Evolutionary conservation across 1,140 invertebrate genomes (phyloP), one percentile per base, ranked within the genome.

Genomic region (Trissolcus basalis): DNA sequence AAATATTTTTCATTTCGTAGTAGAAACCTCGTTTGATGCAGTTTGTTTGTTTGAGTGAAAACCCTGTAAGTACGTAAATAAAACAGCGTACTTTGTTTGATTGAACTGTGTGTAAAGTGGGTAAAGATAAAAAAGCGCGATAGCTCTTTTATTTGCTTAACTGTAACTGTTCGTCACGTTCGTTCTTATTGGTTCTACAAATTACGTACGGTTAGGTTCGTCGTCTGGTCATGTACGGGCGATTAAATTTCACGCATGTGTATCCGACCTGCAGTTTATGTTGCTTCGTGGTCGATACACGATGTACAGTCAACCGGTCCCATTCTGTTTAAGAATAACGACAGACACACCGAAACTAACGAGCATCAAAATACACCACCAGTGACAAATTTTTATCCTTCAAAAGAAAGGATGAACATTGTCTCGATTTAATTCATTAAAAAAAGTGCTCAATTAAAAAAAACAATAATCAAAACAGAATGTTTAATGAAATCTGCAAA

Each of bases 191-290:
- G 64, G 65, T 60, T 70, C 69, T 68, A 73, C 76, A 80, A 81
- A 78, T 80, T 80, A 78, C 51, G 53, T 78, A 74, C 56, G 49
- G 75, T 65, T 64, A 67, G 61, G 67, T 63, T 49, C 60, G 49
- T 58, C 72, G 63, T 76, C 72, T 71, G 67, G 67, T 72, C 67
- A 64, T 70, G 58, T 76, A 71, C 76, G 64, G 81, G 70, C 80
- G 78, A 84, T 85, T 85, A 84, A 84, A 75, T 75, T 77, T 80
- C 64, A 73, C 78, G 78, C 78, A 70, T 78, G 76, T 80, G 76
- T 79, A 72, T 56, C 63, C 78, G 73, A 72, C 78, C 70, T 68
- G 68, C 55, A 74, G 80, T 82, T 81, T 80, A 80, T 78, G 79
- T 78, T 77, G 77, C 65, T 56, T 78, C 68, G 77, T 78, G 64